phyloP scores from a whole-genome alignment of 2,888 invertebrate species.

The Lamproptera curius region DNA sequence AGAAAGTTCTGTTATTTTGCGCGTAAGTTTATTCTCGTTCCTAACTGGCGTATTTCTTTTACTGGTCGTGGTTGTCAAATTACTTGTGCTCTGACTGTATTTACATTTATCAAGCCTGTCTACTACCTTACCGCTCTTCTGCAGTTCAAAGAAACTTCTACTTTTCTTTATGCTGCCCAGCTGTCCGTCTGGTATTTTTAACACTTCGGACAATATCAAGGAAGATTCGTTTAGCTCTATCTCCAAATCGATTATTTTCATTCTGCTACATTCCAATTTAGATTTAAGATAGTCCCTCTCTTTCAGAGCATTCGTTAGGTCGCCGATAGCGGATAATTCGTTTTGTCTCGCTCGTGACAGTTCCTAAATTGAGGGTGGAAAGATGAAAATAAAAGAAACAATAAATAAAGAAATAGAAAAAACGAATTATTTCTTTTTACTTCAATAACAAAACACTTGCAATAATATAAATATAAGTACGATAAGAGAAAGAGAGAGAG shows the following conservation, averaged over 20 bases:
- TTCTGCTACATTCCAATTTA: slow-evolving; percentile 61
- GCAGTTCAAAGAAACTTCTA: slow-evolving; percentile 68
- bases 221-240: slow-evolving; percentile 75
- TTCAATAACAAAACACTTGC: slow-evolving; percentile 55
- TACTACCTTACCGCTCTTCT: slow-evolving; percentile 79
- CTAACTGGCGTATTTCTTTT: slow-evolving; percentile 40
- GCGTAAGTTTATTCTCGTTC: slow-evolving; percentile 52
- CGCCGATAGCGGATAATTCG: slow-evolving; percentile 58
- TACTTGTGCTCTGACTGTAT: slow-evolving; percentile 65
- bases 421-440: slow-evolving; percentile 47
- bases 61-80: slow-evolving; percentile 44
- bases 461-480: slow-evolving; percentile 62
- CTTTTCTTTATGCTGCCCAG: slow-evolving; percentile 57
- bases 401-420: slow-evolving; percentile 44
- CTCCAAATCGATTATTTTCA: slow-evolving; percentile 72
- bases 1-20: slow-evolving; percentile 61
- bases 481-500: too few relatives aligned
- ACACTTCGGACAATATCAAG: slow-evolving; percentile 66
- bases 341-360: slow-evolving; percentile 58
- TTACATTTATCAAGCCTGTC: slow-evolving; percentile 75
- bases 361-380: slow-evolving; percentile 58
- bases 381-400: slow-evolving; percentile 54
- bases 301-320: slow-evolving; percentile 51
- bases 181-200: slow-evolving; percentile 67
- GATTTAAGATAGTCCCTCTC: slow-evolving; percentile 55